Evolutionary conservation across 1,140 invertebrate species (phyloP).

Genomic region (Acyrthosiphon pisum): DNA sequence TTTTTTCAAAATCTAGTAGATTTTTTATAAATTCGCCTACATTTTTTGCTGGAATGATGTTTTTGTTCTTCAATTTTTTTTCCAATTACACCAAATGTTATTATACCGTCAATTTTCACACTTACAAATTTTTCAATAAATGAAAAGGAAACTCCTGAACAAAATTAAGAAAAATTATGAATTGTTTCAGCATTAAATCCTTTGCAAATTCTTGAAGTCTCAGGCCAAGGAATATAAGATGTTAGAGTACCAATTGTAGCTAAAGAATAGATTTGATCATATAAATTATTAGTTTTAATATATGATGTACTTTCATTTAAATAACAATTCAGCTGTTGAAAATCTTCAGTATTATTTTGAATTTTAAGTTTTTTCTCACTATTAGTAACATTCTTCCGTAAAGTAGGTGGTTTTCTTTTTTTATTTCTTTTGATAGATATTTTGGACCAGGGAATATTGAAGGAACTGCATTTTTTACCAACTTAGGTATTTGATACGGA

Average conservation of each 20-base stretch:
- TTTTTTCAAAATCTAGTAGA: neutral
- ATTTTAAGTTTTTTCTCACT: neutral
- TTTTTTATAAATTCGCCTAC: neutral
- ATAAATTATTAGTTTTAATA: neutral
- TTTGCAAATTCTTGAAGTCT: neutral
- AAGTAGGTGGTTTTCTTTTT: neutral
- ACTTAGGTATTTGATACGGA: neutral
- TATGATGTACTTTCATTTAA: too few species aligned
- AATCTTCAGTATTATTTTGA: too few species aligned
- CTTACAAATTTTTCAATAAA: neutral
- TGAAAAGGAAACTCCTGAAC: neutral
- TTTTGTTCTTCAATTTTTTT: neutral
- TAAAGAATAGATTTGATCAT: neutral
- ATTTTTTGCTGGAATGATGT: neutral
- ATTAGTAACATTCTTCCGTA: neutral
- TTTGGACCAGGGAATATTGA: neutral
- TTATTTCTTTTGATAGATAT: neutral
- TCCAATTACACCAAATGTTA: neutral
- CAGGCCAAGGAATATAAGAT: neutral
- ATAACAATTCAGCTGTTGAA: too few species aligned
- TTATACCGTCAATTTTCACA: neutral
- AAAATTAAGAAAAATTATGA: neutral
- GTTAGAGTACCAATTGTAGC: neutral
- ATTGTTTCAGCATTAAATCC: neutral
- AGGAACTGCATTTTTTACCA: neutral